phyloP scores from a whole-genome alignment of 2,113 vertebrate genomes.

The Gnathonemus echidnorhynchus region DNA sequence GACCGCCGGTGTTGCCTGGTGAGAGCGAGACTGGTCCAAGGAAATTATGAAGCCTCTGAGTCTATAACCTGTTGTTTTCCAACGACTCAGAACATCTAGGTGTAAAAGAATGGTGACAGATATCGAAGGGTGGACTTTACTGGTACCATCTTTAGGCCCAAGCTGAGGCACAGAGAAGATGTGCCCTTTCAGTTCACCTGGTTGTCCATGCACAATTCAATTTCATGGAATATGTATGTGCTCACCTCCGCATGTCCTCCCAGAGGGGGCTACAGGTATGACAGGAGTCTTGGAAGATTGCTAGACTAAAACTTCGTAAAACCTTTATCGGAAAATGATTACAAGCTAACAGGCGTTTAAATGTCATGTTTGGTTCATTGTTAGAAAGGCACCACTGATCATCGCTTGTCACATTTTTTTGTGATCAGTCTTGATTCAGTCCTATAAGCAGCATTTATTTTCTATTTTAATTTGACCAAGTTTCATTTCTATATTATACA shows the following conservation, averaged over 20 bases:
- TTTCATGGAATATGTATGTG: neutral
- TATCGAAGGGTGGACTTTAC: neutral
- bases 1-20: neutral
- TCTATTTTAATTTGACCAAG: neutral
- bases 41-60: too few relatives aligned
- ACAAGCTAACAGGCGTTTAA: constrained; percentile 19
- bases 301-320: neutral
- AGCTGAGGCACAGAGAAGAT: neutral
- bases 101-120: neutral
- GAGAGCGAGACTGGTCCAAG: neutral
- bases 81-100: neutral
- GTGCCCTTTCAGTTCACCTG: neutral
- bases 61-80: neutral
- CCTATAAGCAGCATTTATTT: neutral
- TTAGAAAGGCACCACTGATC: constrained; percentile 25
- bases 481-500: neutral
- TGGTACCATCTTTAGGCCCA: neutral
- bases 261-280: neutral
- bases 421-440: neutral
- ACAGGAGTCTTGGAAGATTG: neutral
- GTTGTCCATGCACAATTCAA: neutral
- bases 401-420: constrained; percentile 19
- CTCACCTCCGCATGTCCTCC: neutral
- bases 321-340: neutral
- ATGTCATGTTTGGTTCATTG: constrained; percentile 25